These are phyloP conservation scores for Bradypodion ventrale DNA, from an alignment of 2,797 vertebrate genomes.

Conservation along the genomic window DNA sequence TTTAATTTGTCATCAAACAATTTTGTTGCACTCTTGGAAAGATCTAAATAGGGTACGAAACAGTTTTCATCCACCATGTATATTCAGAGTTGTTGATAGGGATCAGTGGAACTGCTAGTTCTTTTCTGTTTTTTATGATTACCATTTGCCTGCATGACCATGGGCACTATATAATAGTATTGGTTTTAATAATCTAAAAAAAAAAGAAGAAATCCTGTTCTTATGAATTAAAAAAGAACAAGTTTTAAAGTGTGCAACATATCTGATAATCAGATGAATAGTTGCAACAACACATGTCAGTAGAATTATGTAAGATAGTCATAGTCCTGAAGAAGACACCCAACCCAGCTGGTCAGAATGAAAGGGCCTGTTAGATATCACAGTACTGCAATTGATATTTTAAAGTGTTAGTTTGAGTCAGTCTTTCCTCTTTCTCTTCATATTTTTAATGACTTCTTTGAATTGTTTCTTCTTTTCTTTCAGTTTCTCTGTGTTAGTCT, in stretches of 20 bases:
- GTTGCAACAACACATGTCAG: not conserved
- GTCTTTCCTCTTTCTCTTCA: not conserved
- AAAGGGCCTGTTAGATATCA: not conserved
- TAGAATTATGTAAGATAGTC: not conserved
- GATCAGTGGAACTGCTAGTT: not conserved
- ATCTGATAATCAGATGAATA: not conserved
- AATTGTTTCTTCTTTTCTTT: not conserved
- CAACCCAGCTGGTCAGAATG: not conserved
- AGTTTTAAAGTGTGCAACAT: not conserved
- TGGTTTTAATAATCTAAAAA: not conserved
- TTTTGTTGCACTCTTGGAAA: not conserved
- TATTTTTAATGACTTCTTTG: not conserved
- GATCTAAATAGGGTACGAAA: not conserved
- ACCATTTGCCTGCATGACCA: too few relatives aligned
- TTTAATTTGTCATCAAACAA: conserved; percentile 34
- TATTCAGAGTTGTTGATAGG: not conserved
- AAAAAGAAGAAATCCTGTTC: not conserved
- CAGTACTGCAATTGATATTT: not conserved
- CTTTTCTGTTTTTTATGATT: too few relatives aligned
- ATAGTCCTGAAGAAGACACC: not conserved
- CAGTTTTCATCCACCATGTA: not conserved
- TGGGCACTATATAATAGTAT: too few relatives aligned
- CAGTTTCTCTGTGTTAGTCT: not conserved
- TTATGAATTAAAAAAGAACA: not conserved
- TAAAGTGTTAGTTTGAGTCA: not conserved